Evolutionary conservation across 37 sponge, comb jelly and placozoan species (phyloP).

Genomic region (Ianthella basta): DNA sequence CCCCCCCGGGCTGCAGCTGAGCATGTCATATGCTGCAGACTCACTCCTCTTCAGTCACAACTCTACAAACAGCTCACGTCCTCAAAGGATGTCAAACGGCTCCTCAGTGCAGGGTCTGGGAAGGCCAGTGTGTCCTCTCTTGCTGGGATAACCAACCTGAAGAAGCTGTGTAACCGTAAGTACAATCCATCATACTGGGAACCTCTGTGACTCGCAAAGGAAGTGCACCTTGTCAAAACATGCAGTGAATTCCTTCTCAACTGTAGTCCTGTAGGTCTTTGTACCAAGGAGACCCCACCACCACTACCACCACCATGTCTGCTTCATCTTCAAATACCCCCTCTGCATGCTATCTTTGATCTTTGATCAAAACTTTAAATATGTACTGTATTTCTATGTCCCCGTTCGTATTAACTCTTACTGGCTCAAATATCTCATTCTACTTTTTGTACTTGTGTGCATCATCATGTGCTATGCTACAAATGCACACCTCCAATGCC

Average conservation of each 20-base stretch:
- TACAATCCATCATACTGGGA: too few species aligned
- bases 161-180: constrained; percentile 97
- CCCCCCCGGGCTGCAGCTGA: neutral
- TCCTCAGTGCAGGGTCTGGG: constrained; percentile 11
- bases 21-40: constrained; percentile 88
- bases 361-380: neutral
- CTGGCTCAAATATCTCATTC: too few species aligned
- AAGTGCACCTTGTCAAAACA: too few species aligned
- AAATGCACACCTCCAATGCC: too few species aligned
- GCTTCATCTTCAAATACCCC: neutral
- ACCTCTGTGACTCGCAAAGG: too few species aligned
- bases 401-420: too few species aligned
- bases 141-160: constrained; percentile 89
- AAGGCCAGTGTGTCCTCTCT: constrained; percentile 72
- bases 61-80: constrained; percentile 81
- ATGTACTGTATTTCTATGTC: too few species aligned
- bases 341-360: neutral
- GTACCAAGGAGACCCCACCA: neutral
- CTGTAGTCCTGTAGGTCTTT: too few species aligned
- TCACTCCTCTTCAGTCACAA: constrained; percentile 74
- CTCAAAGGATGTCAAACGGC: constrained; percentile 50
- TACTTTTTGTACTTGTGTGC: too few species aligned
- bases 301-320: neutral
- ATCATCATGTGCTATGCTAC: too few species aligned
- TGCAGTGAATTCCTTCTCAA: too few species aligned